Conservation (phyloP, 2,797 vertebrate genomes). For the Poecilia gillii region DNA sequence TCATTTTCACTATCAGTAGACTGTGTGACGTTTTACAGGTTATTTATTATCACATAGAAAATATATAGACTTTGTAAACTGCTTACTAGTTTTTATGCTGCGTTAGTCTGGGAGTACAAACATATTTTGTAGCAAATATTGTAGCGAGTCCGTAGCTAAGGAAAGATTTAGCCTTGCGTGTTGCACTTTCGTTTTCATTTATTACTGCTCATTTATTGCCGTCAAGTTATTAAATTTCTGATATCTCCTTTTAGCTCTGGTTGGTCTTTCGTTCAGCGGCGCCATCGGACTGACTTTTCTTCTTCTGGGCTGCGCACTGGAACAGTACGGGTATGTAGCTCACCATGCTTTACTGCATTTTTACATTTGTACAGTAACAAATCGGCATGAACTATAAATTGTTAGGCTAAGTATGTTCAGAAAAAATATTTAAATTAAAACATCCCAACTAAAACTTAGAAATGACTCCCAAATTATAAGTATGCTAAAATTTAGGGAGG, state of each 20-base stretch:
- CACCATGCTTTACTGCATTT: not conserved
- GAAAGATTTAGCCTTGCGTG: not conserved
- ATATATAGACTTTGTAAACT: not conserved
- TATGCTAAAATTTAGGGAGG: not conserved
- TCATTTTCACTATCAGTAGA: not conserved
- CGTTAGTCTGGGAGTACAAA: not conserved
- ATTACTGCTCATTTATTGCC: not conserved
- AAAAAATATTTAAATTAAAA: not conserved
- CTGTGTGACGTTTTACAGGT: not conserved
- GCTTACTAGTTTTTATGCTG: not conserved
- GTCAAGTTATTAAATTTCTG: not conserved
- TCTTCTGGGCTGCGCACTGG: constrained; percentile 91
- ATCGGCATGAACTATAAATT: not conserved
- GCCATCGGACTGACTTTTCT: constrained; percentile 95
- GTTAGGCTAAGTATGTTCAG: not conserved
- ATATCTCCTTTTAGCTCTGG: constrained; percentile 83
- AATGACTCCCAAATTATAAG: not conserved
- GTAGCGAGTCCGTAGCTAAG: not conserved
- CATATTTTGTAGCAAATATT: not conserved
- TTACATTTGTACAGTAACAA: not conserved
- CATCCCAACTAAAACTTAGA: not conserved
- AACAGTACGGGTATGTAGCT: constrained; percentile 87
- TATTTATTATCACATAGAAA: accelerated
- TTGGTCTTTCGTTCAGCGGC: constrained; percentile 92
- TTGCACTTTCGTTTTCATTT: not conserved